Evolutionary conservation across 2,797 vertebrate species (phyloP).

Genomic region (Sardinella longiceps): DNA sequence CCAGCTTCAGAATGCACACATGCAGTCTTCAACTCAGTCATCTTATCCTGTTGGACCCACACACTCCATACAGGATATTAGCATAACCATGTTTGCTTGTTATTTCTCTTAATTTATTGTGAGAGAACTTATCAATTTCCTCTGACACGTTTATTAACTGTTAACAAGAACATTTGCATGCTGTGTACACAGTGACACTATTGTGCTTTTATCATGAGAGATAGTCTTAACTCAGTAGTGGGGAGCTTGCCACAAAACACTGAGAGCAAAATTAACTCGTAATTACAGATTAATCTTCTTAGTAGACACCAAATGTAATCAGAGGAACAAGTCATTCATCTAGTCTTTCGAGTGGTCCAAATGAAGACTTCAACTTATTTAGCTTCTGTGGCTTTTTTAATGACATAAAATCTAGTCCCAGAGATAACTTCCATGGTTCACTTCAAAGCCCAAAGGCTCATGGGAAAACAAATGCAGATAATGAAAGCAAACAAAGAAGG

Average conservation of each 20-base stretch:
- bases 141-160: slow-evolving; percentile 68
- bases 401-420: background rate
- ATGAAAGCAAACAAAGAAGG: background rate
- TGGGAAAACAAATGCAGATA: background rate
- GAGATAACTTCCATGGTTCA: background rate
- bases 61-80: background rate
- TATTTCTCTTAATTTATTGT: slow-evolving; percentile 58
- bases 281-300: slow-evolving; percentile 71
- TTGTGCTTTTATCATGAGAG: slow-evolving; percentile 74
- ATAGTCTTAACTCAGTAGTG: slow-evolving; percentile 63
- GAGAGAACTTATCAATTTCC: slow-evolving; percentile 65
- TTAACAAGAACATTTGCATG: slow-evolving; percentile 63
- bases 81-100: background rate
- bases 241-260: slow-evolving; percentile 58
- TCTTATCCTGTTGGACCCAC: background rate
- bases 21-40: too few species aligned
- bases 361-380: slow-evolving; percentile 38
- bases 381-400: background rate
- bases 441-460: background rate
- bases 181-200: slow-evolving; percentile 69
- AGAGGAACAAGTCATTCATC: background rate
- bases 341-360: slow-evolving; percentile 63
- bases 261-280: slow-evolving; percentile 68
- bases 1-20: background rate
- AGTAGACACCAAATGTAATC: background rate